Evolutionary conservation across 2,888 invertebrate genomes (phyloP), one percentile per base, ranked within the genome.

Genomic region (Scelioninae gen. 2): DNA sequence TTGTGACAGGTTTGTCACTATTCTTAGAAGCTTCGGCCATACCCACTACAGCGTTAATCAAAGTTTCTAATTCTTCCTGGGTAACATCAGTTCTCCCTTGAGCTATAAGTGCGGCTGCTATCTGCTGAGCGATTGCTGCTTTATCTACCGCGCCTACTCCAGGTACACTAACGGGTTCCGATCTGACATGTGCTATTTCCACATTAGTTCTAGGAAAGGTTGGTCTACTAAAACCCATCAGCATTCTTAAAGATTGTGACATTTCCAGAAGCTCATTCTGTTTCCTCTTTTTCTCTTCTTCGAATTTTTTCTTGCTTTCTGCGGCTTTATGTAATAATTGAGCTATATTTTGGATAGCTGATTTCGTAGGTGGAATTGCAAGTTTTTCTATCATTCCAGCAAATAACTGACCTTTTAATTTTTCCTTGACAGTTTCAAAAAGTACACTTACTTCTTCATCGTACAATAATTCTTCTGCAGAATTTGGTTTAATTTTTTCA

Each of bases 351-450:
- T 92, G 91, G 73, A 95, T 91, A 53, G 94, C 93, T 69, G 89
- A 89, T 80, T 93, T 92, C 64, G 92, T 92, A 37, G 94, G 92
- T 71, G 89, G 88, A 67, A 92, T 90, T 74, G 93, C 93, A 75
- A 87, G 83, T 53, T 87, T 87, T 65, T 88, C 89, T 6, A 91
- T 89, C 74, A 93, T 90, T 58, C 92, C 91, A 22, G 94, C 93
- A 81, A 93, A 90, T 68, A 92, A 86, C 57, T 93, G 91, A 46
- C 94, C 94, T 84, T 93, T 94, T 46, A 96, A 87, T 85, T 95
- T 95, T 85, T 95, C 95, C 79, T 94, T 95, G 0, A 93, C 92
- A 0, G 94, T 94, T 87, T 95, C 95, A 75, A 96, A 90, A 16
- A 73, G 57, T 0, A 94, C 93, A 78, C 91, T 90, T 58, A 92